Percentiles rank a stretch among this genome's conserved stretches.
These are phyloP conservation scores for Ganaspis brasiliensis DNA, from an alignment of 2,888 invertebrate genomes.

Conservation along the genomic window DNA sequence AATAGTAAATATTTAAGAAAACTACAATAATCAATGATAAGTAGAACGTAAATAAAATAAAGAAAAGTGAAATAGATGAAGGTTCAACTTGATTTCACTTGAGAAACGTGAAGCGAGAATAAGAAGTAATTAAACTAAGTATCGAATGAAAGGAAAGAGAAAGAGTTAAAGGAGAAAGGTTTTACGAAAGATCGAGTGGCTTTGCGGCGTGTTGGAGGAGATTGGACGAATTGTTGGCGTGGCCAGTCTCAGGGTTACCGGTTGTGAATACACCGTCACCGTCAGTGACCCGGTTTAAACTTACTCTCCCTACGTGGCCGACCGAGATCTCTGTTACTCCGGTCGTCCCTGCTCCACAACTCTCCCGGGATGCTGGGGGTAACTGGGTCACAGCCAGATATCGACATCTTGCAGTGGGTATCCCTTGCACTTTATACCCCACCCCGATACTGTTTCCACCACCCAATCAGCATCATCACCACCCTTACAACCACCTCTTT, in stretches of 20 bases:
- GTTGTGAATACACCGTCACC: constrained; percentile 47
- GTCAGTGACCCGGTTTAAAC: constrained; percentile 62
- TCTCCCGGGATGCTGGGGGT: constrained; percentile 70
- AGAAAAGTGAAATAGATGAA: background rate
- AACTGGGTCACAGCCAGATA: constrained; percentile 72
- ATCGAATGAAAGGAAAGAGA: constrained; percentile 38
- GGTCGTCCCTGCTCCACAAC: constrained; percentile 57
- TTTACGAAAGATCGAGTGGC: constrained; percentile 8
- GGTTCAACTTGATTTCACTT: background rate
- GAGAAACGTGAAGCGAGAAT: background rate
- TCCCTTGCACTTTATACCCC: constrained; percentile 19
- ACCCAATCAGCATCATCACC: constrained; percentile 2
- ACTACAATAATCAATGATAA: too few relatives aligned
- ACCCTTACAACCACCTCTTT: background rate
- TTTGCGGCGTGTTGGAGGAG: constrained; percentile 38
- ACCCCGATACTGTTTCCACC: background rate
- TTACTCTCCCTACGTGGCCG: constrained; percentile 58
- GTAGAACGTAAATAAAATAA: background rate
- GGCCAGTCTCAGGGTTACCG: constrained; percentile 29
- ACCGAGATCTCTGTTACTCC: constrained; percentile 55
- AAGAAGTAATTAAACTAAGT: constrained; percentile 6
- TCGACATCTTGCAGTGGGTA: constrained; percentile 58
- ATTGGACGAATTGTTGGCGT: constrained; percentile 3
- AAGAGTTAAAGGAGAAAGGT: constrained; percentile 28
- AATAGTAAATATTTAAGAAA: too few relatives aligned